Evolutionary conservation across 2,888 invertebrate genomes (phyloP), one percentile per base, ranked within the genome.

Genomic region (Notocelia uddmanniana): DNA sequence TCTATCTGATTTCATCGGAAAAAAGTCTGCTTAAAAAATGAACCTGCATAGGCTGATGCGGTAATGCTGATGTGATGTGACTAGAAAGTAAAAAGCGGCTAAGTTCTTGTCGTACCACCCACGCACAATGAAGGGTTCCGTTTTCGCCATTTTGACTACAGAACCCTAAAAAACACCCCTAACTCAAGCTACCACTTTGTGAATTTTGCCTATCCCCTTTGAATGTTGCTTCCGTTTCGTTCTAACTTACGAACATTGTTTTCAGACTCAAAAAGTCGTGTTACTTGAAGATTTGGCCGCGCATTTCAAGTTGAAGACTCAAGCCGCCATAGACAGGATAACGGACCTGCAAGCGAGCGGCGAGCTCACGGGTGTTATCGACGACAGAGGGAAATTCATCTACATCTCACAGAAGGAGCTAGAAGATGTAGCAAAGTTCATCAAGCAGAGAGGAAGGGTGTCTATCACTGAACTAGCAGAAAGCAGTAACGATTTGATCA

Each of bases 371-470:
- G 98, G 99, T 0, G 99, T 99, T 0, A 97, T 99, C 77, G 99
- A 99, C 85, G 99, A 99, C 88, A 95, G 99, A 75, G 99, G 99
- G 19, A 99, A 99, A 91, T 99, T 99, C 86, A 99, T 99, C 84
- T 99, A 98, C 89, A 97, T 99, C 67, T 98, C 99, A 0, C 95
- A 96, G 78, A 96, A 96, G 55, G 99, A 99, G 89, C 94, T 99
- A 74, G 95, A 97, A 81, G 97, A 97, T 73, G 98, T 99, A 1
- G 99, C 99, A 0, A 98, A 98, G 85, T 99, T 99, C 86, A 98
- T 99, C 19, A 96, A 95, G 80, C 99, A 99, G 85, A 95, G 99
- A 63, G 99, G 99, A 0, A 94, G 99, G 74, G 97, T 99, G 0
- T 98, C 98, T 0, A 98, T 99, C 62, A 91, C 96, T 0, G 99